Evolutionary conservation across 1,140 invertebrate species (phyloP), one percentile per base, ranked within the genome.

Genomic region (Hyposmocoma kahamanoa): DNA sequence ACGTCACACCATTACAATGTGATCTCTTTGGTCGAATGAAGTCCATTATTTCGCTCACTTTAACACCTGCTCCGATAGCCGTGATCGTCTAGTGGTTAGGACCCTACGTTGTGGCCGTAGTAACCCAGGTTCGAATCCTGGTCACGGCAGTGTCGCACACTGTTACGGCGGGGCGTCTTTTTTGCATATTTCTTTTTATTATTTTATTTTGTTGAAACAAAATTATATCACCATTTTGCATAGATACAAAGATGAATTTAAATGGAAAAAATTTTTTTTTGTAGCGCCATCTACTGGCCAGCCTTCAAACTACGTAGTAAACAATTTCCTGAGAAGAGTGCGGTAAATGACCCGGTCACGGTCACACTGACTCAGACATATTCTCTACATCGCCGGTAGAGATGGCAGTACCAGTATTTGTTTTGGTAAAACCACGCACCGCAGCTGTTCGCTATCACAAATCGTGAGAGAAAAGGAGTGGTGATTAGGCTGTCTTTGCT

Each of bases 371-470:
- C n/a, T n/a, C n/a, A n/a, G n/a, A n/a, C n/a, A n/a, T n/a, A n/a
- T n/a, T 34, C 4, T 4, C n/a, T 6, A 3, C 30, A 4, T 13
- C 11, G 15, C 32, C 2, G 1, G 32, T 36, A n/a, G 42, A 82
- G 81, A 74, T 80, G 71, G 49, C 81, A 55, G 30, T 51, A 82
- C 50, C n/a, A 28, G 75, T 73, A 65, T 84, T 84, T 85, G 81
- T 85, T 85, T 82, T 84, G 81, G 68, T 85, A 67, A 65, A 76
- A 80, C 67, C 71, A 76, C 78, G 64, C 75, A 73, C 75, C 78
- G 81, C 82, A 85, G 82, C 82, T 85, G 82, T 85, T 85, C 72
- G 79, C 76, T 85, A 85, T 85, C 82, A 83, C 71, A 83, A 75
- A 83, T 83, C 72, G 76, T 78, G 74, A 80, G 79, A 80, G 82